Evolutionary conservation across 2,113 vertebrate species (phyloP), one percentile per base, ranked within the genome.

Genomic region (Megaleporinus macrocephalus): DNA sequence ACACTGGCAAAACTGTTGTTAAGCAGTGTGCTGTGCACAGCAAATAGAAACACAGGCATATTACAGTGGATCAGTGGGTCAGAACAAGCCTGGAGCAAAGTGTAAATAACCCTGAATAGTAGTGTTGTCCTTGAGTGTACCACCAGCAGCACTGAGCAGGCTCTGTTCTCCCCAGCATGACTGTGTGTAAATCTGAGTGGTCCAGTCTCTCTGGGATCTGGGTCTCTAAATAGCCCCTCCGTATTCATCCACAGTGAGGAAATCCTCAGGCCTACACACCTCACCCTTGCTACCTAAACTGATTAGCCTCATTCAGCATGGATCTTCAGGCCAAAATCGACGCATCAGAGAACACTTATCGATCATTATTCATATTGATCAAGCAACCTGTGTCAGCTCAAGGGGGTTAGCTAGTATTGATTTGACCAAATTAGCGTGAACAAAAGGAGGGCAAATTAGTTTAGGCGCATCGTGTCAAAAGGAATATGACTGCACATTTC

Each of bases 351-450:
- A 91, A 88, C 89, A 89, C 91, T 93, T 92, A 92, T 91, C 89
- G 92, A 94, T 94, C 90, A 90, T 93, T 93, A 92, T 91, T 87
- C 73, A 72, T 85, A 94, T 93, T 89, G 94, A 94, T 92, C 86
- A 65, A 15, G 77, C 44, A 83, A 75, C 59, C 73, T 72, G 76
- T 85, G 86, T 88, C 82, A 85, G 91, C 91, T 91, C 89, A 88
- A 89, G 86, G 89, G 87, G 82, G 33, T 87, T 91, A 80, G 86
- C 89, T 86, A 79, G 22, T 85, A 93, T 94, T 88, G 92, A 94
- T 93, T 83, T 74, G 78, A 72, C 80, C 83, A 91, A 91, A 94
- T 94, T 93, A 94, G 90, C 80, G 81, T 80, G 90, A 91, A 92
- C 91, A 90, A 91, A 93, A 92, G 86, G 87, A 89, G 89, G 84